phyloP scores from a whole-genome alignment of 2,113 vertebrate species.

The Leuciscus idus region DNA sequence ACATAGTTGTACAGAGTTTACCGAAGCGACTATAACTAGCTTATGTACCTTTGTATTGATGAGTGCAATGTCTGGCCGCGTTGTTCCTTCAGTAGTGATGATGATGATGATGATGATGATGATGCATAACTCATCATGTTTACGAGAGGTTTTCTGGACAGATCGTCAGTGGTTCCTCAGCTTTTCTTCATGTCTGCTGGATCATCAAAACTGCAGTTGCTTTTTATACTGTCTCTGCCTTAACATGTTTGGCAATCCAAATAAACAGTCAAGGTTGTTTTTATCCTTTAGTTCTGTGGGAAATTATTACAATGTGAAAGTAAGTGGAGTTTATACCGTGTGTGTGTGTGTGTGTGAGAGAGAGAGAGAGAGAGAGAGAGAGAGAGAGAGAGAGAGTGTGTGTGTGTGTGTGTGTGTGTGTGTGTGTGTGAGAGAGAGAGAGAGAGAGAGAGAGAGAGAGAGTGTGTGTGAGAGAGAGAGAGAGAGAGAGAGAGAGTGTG shows the following conservation, averaged over 20 bases:
- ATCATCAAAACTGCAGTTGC: slow-evolving; percentile 87
- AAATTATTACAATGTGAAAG: neutral
- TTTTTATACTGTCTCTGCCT: slow-evolving; percentile 98
- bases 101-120: no score
- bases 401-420: no score
- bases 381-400: no score
- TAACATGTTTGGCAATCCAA: slow-evolving; percentile 99
- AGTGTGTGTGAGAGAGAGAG: no score
- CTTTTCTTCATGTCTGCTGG: slow-evolving; percentile 84
- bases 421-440: no score
- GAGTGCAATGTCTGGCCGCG: slow-evolving; percentile 87
- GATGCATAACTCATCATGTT: slow-evolving; percentile 86
- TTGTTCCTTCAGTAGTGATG: slow-evolving; percentile 96
- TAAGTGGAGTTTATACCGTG: neutral
- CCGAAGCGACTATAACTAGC: slow-evolving; percentile 81
- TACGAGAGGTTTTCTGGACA: slow-evolving; percentile 91
- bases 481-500: no score
- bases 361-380: no score
- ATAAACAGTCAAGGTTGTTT: slow-evolving; percentile 84
- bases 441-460: no score
- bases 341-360: no score
- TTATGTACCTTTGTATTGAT: slow-evolving; percentile 84
- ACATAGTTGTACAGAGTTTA: slow-evolving; percentile 91
- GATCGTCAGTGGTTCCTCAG: slow-evolving; percentile 85
- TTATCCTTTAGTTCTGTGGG: slow-evolving; percentile 8